phyloP scores from a whole-genome alignment of 2,888 invertebrate genomes.

The Ctenicera cuprea region DNA sequence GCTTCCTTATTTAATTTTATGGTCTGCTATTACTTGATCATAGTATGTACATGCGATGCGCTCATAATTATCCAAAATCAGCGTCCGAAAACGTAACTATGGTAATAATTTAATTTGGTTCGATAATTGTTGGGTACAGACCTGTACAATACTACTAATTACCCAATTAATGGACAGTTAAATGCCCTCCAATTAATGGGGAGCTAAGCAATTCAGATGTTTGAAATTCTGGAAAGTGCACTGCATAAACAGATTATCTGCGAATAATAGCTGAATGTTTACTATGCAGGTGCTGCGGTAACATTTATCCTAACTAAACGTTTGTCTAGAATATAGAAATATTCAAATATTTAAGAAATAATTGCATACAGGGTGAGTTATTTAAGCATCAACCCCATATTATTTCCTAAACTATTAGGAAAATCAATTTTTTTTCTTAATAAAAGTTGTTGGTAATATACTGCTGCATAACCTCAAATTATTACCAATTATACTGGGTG shows the following conservation, averaged over 20 bases:
- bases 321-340: no score
- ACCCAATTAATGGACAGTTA: conserved; percentile 23
- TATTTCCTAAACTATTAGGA: no score
- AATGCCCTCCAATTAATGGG: conserved; percentile 22
- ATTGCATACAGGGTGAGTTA: no score
- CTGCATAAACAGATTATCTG: no score
- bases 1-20: not conserved
- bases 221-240: conserved; percentile 18
- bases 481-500: no score
- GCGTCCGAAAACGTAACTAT: not conserved
- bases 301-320: no score
- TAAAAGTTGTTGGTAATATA: no score
- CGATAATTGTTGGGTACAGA: conserved; percentile 4
- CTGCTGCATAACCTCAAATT: no score
- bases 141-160: conserved; percentile 15
- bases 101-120: conserved; percentile 12
- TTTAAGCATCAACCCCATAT: no score
- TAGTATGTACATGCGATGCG: not conserved
- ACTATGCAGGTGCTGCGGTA: no score
- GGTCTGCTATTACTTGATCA: not conserved
- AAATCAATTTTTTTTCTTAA: no score
- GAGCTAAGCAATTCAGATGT: conserved; percentile 10
- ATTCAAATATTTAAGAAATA: no score
- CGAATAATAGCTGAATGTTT: not conserved
- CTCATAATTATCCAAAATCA: not conserved